Conservation (phyloP, 2,797 vertebrate species). For the Danio aesculapii region DNA sequence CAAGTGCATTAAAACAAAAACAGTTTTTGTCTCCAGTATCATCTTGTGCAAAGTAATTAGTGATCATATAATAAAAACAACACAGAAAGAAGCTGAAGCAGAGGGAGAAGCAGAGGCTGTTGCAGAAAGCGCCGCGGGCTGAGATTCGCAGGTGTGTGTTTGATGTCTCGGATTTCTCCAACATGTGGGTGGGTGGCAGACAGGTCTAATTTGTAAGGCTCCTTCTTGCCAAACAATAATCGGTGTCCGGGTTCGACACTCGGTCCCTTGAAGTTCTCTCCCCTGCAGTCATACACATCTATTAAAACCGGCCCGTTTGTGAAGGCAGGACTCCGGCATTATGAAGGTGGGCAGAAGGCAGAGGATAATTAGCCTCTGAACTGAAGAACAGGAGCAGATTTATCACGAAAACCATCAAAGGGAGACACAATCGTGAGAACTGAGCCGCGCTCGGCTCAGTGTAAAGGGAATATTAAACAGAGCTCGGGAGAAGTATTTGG, state of each 20-base stretch:
- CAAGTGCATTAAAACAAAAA: too few species aligned
- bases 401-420: conserved; percentile 53
- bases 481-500: not conserved
- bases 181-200: conserved; percentile 42
- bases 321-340: conserved; percentile 28
- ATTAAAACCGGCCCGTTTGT: conserved; percentile 11
- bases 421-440: not conserved
- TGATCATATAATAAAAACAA: conserved; percentile 14
- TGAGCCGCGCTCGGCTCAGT: not conserved
- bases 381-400: conserved; percentile 39
- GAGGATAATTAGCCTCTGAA: conserved; percentile 54
- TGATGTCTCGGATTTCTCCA: conserved; percentile 28
- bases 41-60: conserved; percentile 7
- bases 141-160: conserved; percentile 43
- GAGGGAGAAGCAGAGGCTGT: not conserved
- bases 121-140: conserved; percentile 11
- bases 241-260: conserved; percentile 37
- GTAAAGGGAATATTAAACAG: conserved; percentile 1
- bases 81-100: not conserved
- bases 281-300: conserved; percentile 23
- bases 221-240: conserved; percentile 56
- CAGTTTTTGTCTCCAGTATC: too few species aligned
- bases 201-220: conserved; percentile 54
- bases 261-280: conserved; percentile 30
- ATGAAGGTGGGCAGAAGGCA: conserved; percentile 25